Percentiles rank a stretch among this genome's conserved stretches.
Conservation (phyloP, 2,797 vertebrate species). For the Streptopelia turtur region DNA sequence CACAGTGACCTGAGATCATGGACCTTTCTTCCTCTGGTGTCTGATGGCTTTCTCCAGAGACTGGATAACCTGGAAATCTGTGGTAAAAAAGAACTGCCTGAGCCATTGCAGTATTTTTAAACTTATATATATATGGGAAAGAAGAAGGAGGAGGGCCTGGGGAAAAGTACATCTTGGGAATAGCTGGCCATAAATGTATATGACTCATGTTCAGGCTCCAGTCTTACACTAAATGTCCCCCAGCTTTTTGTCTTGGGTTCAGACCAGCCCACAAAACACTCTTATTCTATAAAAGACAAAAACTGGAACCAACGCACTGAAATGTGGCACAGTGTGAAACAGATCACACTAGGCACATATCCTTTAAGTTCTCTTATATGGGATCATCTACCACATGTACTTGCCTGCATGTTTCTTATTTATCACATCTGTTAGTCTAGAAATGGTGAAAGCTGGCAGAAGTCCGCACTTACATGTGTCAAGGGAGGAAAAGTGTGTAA, state of each 20-base stretch:
- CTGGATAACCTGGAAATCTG: not conserved
- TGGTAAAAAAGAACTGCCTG: not conserved
- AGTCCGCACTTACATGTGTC: not conserved
- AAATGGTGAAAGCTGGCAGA: not conserved
- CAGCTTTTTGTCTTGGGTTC: not conserved
- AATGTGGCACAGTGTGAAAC: not conserved
- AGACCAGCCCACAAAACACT: not conserved
- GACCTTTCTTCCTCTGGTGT: not conserved
- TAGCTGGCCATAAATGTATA: not conserved
- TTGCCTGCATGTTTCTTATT: not conserved
- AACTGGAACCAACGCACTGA: not conserved
- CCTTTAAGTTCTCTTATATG: not conserved
- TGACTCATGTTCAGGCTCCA: not conserved
- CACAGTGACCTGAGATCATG: not conserved
- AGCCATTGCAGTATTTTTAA: not conserved
- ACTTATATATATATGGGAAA: not conserved
- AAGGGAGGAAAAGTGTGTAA: rapidly evolving
- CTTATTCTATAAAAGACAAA: not conserved
- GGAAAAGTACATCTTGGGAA: not conserved
- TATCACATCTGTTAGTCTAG: not conserved
- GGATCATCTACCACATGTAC: not conserved
- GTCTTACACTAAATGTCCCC: not conserved
- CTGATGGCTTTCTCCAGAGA: not conserved
- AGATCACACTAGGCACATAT: not conserved
- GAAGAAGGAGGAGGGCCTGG: too few species aligned